Conservation (phyloP, 2,113 vertebrate genomes). For the Phyllostomus hastatus region DNA sequence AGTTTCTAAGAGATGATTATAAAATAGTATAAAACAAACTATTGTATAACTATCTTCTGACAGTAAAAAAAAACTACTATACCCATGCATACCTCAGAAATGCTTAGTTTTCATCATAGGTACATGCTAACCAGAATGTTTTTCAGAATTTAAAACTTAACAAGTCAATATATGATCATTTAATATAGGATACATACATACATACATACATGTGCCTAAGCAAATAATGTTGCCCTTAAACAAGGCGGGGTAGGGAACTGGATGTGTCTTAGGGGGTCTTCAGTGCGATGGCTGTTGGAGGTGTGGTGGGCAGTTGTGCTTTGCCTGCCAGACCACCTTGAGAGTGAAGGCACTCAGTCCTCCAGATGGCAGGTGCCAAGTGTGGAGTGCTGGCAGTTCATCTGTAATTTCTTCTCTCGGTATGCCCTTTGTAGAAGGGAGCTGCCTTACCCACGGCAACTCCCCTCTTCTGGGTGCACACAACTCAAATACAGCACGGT, state of each 20-base stretch:
- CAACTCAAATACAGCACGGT: background rate
- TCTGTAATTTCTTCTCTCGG: background rate
- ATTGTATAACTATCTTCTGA: background rate
- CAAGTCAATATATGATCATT: background rate
- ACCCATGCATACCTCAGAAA: background rate
- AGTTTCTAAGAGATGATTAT: background rate
- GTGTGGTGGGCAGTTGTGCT: too few relatives aligned
- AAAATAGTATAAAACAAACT: background rate
- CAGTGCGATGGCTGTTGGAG: background rate
- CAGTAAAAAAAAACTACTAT: background rate
- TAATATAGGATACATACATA: background rate
- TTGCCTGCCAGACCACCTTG: background rate
- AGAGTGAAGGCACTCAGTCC: background rate
- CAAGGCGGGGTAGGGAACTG: background rate
- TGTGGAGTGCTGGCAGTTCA: too few relatives aligned
- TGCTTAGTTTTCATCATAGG: background rate
- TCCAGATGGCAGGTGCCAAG: background rate
- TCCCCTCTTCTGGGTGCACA: background rate
- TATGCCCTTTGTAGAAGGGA: background rate
- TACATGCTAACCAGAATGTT: background rate
- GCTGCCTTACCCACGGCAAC: background rate
- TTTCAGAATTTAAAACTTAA: background rate
- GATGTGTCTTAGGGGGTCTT: background rate
- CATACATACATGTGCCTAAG: background rate
- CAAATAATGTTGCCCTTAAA: background rate